phyloP scores from a whole-genome alignment of 2,113 vertebrate species.

The Tympanuchus pallidicinctus region DNA sequence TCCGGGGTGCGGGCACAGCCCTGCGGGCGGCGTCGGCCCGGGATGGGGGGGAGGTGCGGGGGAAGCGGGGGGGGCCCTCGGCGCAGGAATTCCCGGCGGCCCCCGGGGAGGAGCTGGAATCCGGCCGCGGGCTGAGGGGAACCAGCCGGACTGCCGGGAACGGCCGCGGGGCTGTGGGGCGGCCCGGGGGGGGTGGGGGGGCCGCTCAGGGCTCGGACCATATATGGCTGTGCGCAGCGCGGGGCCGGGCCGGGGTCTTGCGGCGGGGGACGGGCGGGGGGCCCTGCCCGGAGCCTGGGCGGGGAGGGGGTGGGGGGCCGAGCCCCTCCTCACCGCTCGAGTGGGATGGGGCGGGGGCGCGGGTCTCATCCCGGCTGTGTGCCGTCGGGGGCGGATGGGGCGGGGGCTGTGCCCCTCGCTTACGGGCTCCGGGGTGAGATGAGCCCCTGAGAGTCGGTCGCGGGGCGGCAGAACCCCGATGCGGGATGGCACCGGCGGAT shows the following conservation, averaged over 20 bases:
- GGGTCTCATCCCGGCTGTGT: no score
- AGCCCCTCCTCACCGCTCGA: no score
- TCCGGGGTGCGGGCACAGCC: not conserved
- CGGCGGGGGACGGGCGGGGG: not conserved
- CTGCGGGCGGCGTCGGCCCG: not conserved
- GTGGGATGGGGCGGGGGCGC: no score
- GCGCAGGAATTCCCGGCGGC: constrained; percentile 56
- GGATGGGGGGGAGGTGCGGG: not conserved
- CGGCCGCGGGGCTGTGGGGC: not conserved
- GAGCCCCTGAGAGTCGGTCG: not conserved
- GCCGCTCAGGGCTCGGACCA: not conserved
- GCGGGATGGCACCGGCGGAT: no score
- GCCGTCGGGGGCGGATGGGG: not conserved
- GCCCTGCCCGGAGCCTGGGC: not conserved
- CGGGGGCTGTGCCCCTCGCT: not conserved
- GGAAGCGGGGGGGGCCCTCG: not conserved
- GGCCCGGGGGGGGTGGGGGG: not conserved
- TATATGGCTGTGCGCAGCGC: constrained; percentile 11
- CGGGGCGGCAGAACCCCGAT: not conserved
- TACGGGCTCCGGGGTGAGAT: not conserved
- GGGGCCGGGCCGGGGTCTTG: not conserved
- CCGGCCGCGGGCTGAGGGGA: constrained; percentile 40
- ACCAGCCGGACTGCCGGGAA: constrained; percentile 51
- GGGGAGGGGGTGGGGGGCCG: no score
- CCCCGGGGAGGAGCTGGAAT: constrained; percentile 54